Evolutionary conservation across 2,797 vertebrate species (phyloP).

Genomic region (Lophotriccus pileatus): DNA sequence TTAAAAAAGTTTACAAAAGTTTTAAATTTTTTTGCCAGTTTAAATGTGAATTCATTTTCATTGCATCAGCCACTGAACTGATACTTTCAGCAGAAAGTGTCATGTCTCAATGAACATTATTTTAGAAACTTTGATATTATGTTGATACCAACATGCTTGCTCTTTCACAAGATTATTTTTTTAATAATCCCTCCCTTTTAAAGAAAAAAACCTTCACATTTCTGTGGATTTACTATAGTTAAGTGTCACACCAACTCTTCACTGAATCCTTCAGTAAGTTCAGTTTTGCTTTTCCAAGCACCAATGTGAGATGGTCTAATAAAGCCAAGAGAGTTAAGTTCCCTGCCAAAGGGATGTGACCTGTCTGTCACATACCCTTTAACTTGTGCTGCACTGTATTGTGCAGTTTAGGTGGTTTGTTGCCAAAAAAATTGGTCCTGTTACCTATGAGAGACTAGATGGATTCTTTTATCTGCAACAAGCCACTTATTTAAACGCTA

Average conservation of each 20-base stretch:
- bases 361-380: too few relatives aligned
- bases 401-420: background rate
- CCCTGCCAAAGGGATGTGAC: background rate
- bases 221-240: background rate
- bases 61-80: background rate
- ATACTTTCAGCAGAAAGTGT: background rate
- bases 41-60: background rate
- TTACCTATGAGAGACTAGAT: background rate
- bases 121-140: background rate
- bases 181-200: background rate
- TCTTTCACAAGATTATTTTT: background rate
- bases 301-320: accelerated
- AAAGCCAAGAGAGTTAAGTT: background rate
- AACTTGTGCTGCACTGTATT: background rate
- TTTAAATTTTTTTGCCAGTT: background rate
- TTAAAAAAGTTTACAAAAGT: background rate
- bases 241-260: background rate
- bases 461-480: background rate
- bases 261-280: background rate
- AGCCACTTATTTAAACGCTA: background rate
- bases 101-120: background rate
- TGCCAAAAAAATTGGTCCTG: background rate
- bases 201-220: background rate
- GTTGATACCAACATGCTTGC: accelerated
- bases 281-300: background rate